These are phyloP conservation scores for Leptoclinus maculatus DNA, from an alignment of 2,797 vertebrate genomes.

Conservation along the genomic window DNA sequence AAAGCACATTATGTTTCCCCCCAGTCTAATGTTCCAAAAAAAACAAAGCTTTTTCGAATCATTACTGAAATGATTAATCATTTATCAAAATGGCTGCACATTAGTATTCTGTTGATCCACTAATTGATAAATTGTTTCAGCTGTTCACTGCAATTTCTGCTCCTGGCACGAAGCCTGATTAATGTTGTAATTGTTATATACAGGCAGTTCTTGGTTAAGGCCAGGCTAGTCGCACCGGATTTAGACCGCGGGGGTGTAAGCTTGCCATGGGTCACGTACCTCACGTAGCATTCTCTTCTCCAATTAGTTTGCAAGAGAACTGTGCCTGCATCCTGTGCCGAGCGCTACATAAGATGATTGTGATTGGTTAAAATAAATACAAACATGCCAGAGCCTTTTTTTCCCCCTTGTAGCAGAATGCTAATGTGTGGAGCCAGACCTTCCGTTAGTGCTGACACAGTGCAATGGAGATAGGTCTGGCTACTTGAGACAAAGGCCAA, in stretches of 20 bases:
- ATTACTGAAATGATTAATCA: not conserved
- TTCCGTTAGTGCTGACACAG: not conserved
- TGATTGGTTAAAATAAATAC: not conserved
- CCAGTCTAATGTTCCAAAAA: not conserved
- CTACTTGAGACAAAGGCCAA: not conserved
- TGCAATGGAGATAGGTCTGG: not conserved
- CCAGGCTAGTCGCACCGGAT: not conserved
- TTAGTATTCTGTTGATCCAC: not conserved
- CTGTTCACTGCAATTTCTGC: conserved; percentile 4
- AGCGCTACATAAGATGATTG: not conserved
- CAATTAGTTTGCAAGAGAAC: not conserved
- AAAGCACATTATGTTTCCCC: not conserved
- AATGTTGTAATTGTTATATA: conserved; percentile 1
- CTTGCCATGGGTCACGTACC: not conserved
- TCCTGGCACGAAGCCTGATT: conserved; percentile 11
- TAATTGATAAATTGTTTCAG: conserved; percentile 18
- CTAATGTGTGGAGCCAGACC: not conserved
- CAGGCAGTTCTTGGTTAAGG: not conserved
- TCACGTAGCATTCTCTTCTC: not conserved
- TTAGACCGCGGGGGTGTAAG: not conserved
- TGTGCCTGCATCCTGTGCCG: not conserved
- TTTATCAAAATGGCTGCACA: conserved; percentile 10
- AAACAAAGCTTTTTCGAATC: not conserved
- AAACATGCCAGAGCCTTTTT: not conserved
- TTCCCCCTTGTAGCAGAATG: not conserved